Conservation (phyloP, 2,113 vertebrate species). For the Bostrychus sinensis region DNA sequence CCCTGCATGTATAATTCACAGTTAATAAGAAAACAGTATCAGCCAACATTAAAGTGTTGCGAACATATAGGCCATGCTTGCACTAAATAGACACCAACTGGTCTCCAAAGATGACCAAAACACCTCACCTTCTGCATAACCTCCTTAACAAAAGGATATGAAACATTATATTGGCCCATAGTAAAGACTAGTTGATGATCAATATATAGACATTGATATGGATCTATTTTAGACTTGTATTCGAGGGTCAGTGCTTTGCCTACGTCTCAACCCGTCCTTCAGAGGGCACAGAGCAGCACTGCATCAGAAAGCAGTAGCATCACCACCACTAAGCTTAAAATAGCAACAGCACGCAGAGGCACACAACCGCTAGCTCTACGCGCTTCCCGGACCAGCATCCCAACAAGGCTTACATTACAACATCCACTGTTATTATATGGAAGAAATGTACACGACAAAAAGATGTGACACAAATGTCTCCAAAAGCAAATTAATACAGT, state of each 20-base stretch:
- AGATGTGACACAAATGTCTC: slow-evolving; percentile 16
- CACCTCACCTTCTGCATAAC: too few relatives aligned
- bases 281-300: slow-evolving; percentile 70
- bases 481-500: slow-evolving; percentile 15
- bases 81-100: background rate
- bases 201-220: background rate
- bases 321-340: slow-evolving; percentile 66
- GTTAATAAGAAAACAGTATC: too few relatives aligned
- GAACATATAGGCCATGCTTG: background rate
- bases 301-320: slow-evolving; percentile 73
- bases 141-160: background rate
- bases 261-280: slow-evolving; percentile 70
- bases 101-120: background rate
- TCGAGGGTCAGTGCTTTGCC: slow-evolving; percentile 4
- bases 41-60: too few relatives aligned
- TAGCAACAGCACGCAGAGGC: slow-evolving; percentile 63
- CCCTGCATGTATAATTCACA: too few relatives aligned
- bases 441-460: slow-evolving; percentile 7
- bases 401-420: slow-evolving; percentile 1
- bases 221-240: background rate
- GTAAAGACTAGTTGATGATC: background rate
- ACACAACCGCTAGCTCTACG: slow-evolving; percentile 36
- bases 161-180: background rate
- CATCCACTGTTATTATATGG: too few relatives aligned
- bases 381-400: slow-evolving; percentile 51